Percentiles rank a stretch among this genome's conserved stretches.
These are phyloP conservation scores for Nephrotoma guestfalica DNA, from an alignment of 2,888 invertebrate species.

Conservation along the genomic window DNA sequence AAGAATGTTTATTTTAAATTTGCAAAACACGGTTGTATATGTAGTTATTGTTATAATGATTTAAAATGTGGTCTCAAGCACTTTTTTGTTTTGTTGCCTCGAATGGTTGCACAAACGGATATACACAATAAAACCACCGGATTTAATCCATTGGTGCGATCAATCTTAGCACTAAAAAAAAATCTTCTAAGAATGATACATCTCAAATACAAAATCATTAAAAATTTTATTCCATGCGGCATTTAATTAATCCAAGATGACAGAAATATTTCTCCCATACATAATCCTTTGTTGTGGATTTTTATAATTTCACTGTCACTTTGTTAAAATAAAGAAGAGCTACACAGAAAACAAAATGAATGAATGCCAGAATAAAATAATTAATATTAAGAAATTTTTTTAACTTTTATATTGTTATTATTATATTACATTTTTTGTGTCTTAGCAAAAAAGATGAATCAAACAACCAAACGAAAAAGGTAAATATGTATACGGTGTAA, in stretches of 20 bases:
- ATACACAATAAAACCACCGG: too few relatives aligned
- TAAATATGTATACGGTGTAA: neutral
- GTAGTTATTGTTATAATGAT: too few relatives aligned
- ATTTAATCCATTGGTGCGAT: neutral
- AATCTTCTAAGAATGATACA: neutral
- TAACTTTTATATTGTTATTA: neutral
- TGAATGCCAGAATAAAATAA: neutral
- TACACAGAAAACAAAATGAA: neutral
- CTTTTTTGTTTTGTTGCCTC: too few relatives aligned
- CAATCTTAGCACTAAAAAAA: neutral
- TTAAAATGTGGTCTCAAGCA: too few relatives aligned
- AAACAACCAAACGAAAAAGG: neutral
- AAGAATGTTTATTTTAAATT: neutral
- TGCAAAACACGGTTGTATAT: too few relatives aligned
- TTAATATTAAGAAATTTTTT: neutral
- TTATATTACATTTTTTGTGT: neutral
- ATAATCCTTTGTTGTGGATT: neutral
- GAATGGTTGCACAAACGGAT: too few relatives aligned
- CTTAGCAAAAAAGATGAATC: neutral
- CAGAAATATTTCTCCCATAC: neutral
- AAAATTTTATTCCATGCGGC: neutral
- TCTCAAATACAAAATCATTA: neutral
- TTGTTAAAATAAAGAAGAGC: neutral
- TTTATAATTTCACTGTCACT: neutral
- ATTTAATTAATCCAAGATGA: neutral